Conservation (phyloP, 1,140 invertebrate genomes). For the Hesperophylax magnus region DNA sequence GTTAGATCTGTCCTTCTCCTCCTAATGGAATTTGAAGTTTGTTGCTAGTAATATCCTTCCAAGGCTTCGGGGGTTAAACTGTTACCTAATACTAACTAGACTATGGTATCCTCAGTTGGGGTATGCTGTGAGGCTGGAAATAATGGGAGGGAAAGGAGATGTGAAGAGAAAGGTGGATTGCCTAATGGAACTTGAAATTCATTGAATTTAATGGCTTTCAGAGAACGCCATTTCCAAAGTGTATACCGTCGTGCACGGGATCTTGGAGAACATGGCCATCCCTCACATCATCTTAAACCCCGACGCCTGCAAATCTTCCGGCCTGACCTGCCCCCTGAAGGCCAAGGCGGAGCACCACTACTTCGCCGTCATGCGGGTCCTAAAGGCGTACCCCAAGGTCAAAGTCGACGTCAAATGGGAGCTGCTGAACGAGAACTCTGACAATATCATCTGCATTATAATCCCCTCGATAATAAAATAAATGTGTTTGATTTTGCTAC, state of each 20-base stretch:
- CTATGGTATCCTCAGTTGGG: too few relatives aligned
- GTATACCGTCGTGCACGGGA: conserved; percentile 77
- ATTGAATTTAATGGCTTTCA: conserved; percentile 56
- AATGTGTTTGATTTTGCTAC: background rate
- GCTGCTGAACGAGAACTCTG: conserved; percentile 72
- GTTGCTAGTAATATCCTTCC: too few relatives aligned
- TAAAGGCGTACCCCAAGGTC: conserved; percentile 78
- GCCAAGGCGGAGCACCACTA: conserved; percentile 73
- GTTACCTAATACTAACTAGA: too few relatives aligned
- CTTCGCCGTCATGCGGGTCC: conserved; percentile 72
- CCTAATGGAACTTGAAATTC: too few relatives aligned
- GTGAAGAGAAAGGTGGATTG: too few relatives aligned
- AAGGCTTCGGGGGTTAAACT: too few relatives aligned
- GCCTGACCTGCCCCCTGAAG: conserved; percentile 78
- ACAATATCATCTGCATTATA: conserved; percentile 77
- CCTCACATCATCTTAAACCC: conserved; percentile 80
- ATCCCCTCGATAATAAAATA: conserved; percentile 77
- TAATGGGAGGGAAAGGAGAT: too few relatives aligned
- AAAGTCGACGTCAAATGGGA: conserved; percentile 81
- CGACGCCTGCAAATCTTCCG: conserved; percentile 77
- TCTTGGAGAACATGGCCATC: conserved; percentile 78
- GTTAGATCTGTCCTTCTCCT: too few relatives aligned
- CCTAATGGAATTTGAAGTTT: too few relatives aligned
- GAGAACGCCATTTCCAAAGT: conserved; percentile 66
- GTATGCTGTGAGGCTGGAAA: too few relatives aligned